phyloP scores from a whole-genome alignment of 1,140 invertebrate species.

The Arion vulgaris region DNA sequence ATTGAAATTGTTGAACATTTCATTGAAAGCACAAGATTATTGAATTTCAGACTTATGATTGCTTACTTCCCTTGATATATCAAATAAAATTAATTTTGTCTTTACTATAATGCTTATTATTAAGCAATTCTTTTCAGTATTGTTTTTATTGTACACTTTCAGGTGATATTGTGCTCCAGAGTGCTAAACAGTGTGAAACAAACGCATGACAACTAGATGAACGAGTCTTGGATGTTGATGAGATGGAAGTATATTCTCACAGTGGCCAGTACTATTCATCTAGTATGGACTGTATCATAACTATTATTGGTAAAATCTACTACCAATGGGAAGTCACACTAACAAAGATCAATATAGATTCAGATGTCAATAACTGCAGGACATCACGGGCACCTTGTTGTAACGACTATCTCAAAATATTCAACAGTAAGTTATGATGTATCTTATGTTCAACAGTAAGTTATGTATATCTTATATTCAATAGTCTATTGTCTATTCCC shows the following conservation, averaged over 20 bases:
- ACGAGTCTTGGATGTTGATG: conserved; percentile 44
- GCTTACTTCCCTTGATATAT: no score
- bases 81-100: no score
- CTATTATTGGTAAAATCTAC: conserved; percentile 51
- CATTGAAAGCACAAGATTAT: no score
- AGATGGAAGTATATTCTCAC: conserved; percentile 49
- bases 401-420: conserved; percentile 56
- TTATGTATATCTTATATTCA: no score
- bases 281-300: conserved; percentile 51
- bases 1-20: no score
- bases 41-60: no score
- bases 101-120: no score
- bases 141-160: conserved; percentile 11
- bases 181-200: conserved; percentile 44
- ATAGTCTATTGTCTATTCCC: no score
- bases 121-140: background rate
- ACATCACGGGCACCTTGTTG: conserved; percentile 46
- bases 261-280: conserved; percentile 45
- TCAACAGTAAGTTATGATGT: conserved; percentile 49
- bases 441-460: no score
- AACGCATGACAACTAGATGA: conserved; percentile 44
- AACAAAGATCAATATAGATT: conserved; percentile 48
- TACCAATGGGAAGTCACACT: conserved; percentile 52
- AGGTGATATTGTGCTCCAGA: conserved; percentile 51
- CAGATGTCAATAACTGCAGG: conserved; percentile 30